Percentiles rank a stretch among this genome's conserved stretches.
Conservation (phyloP, 2,888 invertebrate species). For the Sussaba pulchella region DNA sequence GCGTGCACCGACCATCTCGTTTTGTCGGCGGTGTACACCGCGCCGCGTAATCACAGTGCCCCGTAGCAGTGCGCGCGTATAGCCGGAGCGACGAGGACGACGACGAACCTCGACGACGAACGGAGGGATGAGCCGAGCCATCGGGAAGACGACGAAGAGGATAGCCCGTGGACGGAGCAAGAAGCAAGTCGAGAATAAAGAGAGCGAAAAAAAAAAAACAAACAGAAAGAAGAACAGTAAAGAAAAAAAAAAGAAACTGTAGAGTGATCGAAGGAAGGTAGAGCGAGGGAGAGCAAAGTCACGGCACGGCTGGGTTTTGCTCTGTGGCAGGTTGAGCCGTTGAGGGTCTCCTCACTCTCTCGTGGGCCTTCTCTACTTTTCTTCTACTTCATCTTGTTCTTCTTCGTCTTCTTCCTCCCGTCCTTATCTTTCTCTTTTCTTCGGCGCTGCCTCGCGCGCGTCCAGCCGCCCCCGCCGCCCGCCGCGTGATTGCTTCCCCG, state of each 20-base stretch:
- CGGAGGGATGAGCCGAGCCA: slow-evolving; percentile 63
- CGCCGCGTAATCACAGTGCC: slow-evolving; percentile 83
- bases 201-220: slow-evolving; percentile 57
- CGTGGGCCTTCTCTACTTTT: slow-evolving; percentile 36
- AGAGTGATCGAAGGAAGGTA: slow-evolving; percentile 28
- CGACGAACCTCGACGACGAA: slow-evolving; percentile 49
- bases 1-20: slow-evolving; percentile 74
- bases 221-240: neutral
- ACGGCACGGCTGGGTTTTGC: slow-evolving; percentile 4
- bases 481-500: slow-evolving; percentile 83
- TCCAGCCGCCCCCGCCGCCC: slow-evolving; percentile 82
- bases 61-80: slow-evolving; percentile 76
- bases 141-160: slow-evolving; percentile 60
- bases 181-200: slow-evolving; percentile 44
- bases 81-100: slow-evolving; percentile 35
- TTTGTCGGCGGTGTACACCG: slow-evolving; percentile 81
- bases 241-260: no score
- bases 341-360: slow-evolving; percentile 52
- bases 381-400: neutral
- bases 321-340: slow-evolving; percentile 60
- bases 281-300: slow-evolving; percentile 38
- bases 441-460: slow-evolving; percentile 66
- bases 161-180: slow-evolving; percentile 47
- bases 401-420: slow-evolving; percentile 34
- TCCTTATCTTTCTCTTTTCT: slow-evolving; percentile 40